phyloP scores from a whole-genome alignment of 1,140 invertebrate genomes.

The Aricia agestis region DNA sequence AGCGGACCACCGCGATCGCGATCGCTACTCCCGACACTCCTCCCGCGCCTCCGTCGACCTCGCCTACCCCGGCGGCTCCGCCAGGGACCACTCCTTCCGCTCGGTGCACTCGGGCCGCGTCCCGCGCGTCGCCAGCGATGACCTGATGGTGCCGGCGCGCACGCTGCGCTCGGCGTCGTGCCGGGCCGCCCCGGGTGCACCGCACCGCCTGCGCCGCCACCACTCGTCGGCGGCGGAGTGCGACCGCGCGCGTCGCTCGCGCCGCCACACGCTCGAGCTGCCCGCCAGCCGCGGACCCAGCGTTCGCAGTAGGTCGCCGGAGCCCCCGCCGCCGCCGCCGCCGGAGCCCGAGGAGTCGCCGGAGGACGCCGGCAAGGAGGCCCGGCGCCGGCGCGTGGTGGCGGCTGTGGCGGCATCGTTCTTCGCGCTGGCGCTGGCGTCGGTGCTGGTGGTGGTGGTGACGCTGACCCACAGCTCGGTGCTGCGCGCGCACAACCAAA shows the following conservation, averaged over 20 bases:
- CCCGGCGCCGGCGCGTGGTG: constrained; percentile 80
- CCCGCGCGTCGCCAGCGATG: constrained; percentile 61
- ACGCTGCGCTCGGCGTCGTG: constrained; percentile 65
- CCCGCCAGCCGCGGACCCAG: constrained; percentile 60
- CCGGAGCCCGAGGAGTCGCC: constrained; percentile 54
- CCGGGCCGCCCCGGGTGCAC: constrained; percentile 57
- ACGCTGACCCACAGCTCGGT: constrained; percentile 82
- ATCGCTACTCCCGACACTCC: constrained; percentile 64
- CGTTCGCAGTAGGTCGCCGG: constrained; percentile 58
- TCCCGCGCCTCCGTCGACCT: constrained; percentile 68
- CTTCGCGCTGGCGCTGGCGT: constrained; percentile 80
- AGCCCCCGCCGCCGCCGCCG: constrained; percentile 51
- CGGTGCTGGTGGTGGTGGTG: constrained; percentile 82
- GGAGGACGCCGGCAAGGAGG: constrained; percentile 68
- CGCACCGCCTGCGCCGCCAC: constrained; percentile 61
- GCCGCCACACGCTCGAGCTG: constrained; percentile 60
- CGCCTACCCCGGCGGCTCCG: constrained; percentile 58
- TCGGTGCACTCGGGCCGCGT: constrained; percentile 67
- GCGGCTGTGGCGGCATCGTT: constrained; percentile 81
- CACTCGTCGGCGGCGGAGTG: constrained; percentile 68
- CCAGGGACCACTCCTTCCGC: constrained; percentile 61
- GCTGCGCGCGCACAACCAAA: constrained; percentile 76
- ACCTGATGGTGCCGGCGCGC: constrained; percentile 65
- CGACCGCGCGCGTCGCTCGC: constrained; percentile 60
- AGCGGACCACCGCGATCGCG: constrained; percentile 60